Evolutionary conservation across 2,888 invertebrate species (phyloP), one percentile per base, ranked within the genome.

Genomic region (Oscheius myriophilus): DNA sequence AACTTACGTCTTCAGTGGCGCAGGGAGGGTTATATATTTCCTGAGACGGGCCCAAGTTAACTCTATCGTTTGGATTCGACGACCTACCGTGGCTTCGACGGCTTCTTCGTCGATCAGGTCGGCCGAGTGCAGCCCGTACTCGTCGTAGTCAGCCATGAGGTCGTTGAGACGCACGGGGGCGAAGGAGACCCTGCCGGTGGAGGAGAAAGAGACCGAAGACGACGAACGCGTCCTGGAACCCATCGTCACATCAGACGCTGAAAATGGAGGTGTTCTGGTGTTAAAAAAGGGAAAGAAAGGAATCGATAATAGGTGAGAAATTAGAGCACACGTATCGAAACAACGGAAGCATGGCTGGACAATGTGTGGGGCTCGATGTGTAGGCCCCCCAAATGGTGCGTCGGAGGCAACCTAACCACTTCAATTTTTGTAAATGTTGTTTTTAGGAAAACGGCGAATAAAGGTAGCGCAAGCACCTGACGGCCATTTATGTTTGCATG

Each of bases 151-250:
- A 25, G 75, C 72, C 43, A 75, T 70, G n/a, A 78, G 70, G 59
- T 78, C 78, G 62, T 76, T 76, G 26, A 78, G 68, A 41, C 78
- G 78, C 39, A 78, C 72, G 23, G 78, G 62, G 45, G 72, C 80
- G 69, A 71, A 67, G 25, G 67, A 58, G n/a, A 58, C 67, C 21
- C 51, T 26, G 21, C 54, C 54, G 12, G 57, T 26, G 26, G 65
- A 55, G 9, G 67, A 67, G 39, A 42, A 54, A 9, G 67, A 67
- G 42, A 45, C 42, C 21, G 67, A 67, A 21, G 26, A 18, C 42
- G 64, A 54, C 18, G 67, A 45, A 18, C 67, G 57, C 11, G 39
- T 49, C 49, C 67, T 46, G 51, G 67, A 58, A 41, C 26, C 49
- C 33, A 33, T 33, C 33, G 33, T 9, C 33, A 33, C 33, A 33